phyloP scores from a whole-genome alignment of 1,140 invertebrate species.

The Notospermus geniculatus region DNA sequence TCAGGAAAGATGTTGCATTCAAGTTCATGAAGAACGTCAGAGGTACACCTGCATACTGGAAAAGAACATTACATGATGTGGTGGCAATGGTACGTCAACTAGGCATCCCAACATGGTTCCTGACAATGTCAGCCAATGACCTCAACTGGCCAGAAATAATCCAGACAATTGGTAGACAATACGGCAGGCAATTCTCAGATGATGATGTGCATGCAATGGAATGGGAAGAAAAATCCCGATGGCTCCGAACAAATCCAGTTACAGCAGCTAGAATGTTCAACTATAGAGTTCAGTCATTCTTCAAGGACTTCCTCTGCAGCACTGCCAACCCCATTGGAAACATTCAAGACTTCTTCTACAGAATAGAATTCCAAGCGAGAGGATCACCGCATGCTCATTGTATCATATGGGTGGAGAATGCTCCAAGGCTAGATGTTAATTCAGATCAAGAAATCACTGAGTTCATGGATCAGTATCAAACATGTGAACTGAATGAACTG shows the following conservation, averaged over 20 bases:
- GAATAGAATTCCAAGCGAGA: slow-evolving; percentile 7
- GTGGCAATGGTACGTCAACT: slow-evolving; percentile 23
- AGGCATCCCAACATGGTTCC: slow-evolving; percentile 26
- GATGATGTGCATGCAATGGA: slow-evolving; percentile 12
- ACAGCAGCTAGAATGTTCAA: slow-evolving; percentile 24
- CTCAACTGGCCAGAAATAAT: slow-evolving; percentile 24
- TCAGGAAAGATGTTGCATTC: slow-evolving; percentile 21
- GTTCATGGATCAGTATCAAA: slow-evolving; percentile 1
- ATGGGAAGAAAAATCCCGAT: slow-evolving; percentile 19
- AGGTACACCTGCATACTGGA: slow-evolving; percentile 26
- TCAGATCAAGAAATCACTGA: not conserved
- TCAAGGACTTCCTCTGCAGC: slow-evolving; percentile 16
- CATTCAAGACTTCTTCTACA: slow-evolving; percentile 4
- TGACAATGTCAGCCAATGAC: slow-evolving; percentile 26
- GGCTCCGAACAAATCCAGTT: slow-evolving; percentile 22
- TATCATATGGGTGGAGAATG: slow-evolving; percentile 1
- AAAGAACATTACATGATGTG: slow-evolving; percentile 22
- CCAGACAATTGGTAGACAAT: slow-evolving; percentile 18
- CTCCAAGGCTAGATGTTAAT: not conserved
- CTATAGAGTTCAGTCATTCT: slow-evolving; percentile 18
- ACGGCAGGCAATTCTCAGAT: slow-evolving; percentile 5
- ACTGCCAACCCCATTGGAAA: slow-evolving; percentile 19
- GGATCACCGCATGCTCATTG: slow-evolving; percentile 9
- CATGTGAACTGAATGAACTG: too few relatives aligned
- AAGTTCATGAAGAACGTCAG: slow-evolving; percentile 20